Percentiles rank a stretch among this genome's conserved stretches.
phyloP scores from a whole-genome alignment of 2,113 vertebrate species.

The Morphnarchus princeps region DNA sequence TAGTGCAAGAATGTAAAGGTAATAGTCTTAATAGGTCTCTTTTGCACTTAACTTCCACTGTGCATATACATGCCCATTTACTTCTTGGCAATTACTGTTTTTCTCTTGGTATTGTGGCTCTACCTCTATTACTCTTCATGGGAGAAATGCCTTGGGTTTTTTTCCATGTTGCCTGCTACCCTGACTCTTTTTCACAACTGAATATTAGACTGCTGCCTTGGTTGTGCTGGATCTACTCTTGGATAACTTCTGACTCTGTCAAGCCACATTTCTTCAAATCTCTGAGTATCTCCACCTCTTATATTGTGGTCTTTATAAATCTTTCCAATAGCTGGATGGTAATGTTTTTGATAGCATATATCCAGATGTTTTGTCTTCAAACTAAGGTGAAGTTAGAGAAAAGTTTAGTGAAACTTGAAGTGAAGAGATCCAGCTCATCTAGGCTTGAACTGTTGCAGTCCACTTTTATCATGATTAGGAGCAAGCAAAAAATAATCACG shows the following conservation, averaged over 20 bases:
- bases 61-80: not conserved
- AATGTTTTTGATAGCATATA: not conserved
- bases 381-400: not conserved
- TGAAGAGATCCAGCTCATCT: not conserved
- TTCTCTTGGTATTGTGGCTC: not conserved
- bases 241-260: not conserved
- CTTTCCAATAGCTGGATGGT: not conserved
- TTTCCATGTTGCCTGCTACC: not conserved
- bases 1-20: not conserved
- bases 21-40: not conserved
- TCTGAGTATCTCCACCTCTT: not conserved
- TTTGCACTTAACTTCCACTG: not conserved
- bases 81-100: not conserved
- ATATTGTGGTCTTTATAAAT: not conserved
- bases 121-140: not conserved
- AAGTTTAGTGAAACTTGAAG: not conserved
- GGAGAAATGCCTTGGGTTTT: not conserved
- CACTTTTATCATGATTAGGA: not conserved
- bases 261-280: not conserved
- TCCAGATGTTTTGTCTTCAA: not conserved
- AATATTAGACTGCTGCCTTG: not conserved
- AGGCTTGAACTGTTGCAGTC: not conserved
- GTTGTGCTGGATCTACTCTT: not conserved
- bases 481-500: not conserved
- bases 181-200: accelerated